These are phyloP conservation scores for Erebia palarica DNA, from an alignment of 2,888 invertebrate genomes.

Conservation along the genomic window DNA sequence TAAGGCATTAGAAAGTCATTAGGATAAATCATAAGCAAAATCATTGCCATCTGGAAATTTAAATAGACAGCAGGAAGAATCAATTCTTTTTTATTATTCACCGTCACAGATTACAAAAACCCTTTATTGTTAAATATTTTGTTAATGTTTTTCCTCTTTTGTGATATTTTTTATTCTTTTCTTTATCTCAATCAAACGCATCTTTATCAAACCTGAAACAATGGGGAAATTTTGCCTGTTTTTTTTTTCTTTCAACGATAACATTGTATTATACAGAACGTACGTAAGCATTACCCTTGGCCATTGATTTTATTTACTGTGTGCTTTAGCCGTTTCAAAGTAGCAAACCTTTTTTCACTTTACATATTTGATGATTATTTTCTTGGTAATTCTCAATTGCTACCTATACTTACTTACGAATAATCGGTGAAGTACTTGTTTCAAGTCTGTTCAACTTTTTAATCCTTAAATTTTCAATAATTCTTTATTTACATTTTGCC, in stretches of 20 bases:
- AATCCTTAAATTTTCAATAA: too few species aligned
- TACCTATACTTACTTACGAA: too few species aligned
- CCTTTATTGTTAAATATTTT: not conserved
- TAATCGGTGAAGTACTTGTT: too few species aligned
- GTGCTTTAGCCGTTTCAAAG: not conserved
- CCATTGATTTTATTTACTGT: not conserved
- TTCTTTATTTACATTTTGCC: too few species aligned
- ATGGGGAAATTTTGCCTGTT: not conserved
- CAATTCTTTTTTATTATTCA: not conserved
- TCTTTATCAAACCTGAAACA: constrained; percentile 21
- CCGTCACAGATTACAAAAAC: not conserved
- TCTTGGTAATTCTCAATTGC: too few species aligned
- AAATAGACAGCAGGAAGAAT: not conserved
- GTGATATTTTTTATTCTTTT: not conserved
- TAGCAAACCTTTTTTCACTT: too few species aligned
- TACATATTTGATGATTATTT: too few species aligned
- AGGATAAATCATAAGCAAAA: not conserved
- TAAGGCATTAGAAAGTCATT: not conserved
- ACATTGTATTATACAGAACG: not conserved
- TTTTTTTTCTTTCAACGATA: constrained; percentile 11
- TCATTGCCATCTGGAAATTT: not conserved
- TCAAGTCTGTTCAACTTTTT: too few species aligned
- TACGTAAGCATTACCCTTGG: not conserved
- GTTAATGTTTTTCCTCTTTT: not conserved
- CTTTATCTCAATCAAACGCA: constrained; percentile 10